phyloP scores from a whole-genome alignment of 2,888 invertebrate species.

The Aplocera efformata region DNA sequence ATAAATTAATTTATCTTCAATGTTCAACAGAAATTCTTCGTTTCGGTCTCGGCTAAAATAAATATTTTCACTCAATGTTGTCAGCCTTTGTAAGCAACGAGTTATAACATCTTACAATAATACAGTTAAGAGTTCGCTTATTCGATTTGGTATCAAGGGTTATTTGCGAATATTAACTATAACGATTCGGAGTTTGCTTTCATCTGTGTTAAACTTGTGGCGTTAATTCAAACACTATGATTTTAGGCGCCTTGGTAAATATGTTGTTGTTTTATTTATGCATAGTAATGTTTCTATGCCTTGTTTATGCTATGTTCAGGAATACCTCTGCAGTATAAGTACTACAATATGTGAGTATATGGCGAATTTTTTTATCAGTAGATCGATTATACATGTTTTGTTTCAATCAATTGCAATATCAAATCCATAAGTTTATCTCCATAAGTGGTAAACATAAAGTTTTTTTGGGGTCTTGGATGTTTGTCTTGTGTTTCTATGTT shows the following conservation, averaged over 20 bases:
- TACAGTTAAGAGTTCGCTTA: constrained; percentile 8
- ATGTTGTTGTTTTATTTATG: neutral
- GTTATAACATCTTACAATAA: constrained; percentile 12
- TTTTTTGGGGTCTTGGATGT: too few species aligned
- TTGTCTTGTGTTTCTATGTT: too few species aligned
- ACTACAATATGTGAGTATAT: too few species aligned
- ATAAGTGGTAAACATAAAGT: too few species aligned
- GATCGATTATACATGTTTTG: too few species aligned
- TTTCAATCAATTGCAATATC: too few species aligned
- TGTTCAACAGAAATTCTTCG: constrained; percentile 16
- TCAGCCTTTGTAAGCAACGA: constrained; percentile 23
- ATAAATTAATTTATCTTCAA: constrained; percentile 22
- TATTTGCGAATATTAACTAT: constrained; percentile 6
- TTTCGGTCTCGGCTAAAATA: constrained; percentile 21
- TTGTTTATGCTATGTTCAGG: too few species aligned
- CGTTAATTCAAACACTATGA: neutral
- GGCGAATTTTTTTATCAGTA: too few species aligned
- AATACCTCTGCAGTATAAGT: too few species aligned
- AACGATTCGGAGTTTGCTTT: constrained; percentile 1
- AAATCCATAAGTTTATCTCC: too few species aligned
- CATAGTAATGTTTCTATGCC: too few species aligned
- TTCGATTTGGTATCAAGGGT: constrained; percentile 3
- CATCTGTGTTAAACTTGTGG: neutral
- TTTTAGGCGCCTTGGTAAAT: neutral
- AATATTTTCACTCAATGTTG: constrained; percentile 28